phyloP scores from a whole-genome alignment of 2,113 vertebrate species.

The Ochotona princeps region DNA sequence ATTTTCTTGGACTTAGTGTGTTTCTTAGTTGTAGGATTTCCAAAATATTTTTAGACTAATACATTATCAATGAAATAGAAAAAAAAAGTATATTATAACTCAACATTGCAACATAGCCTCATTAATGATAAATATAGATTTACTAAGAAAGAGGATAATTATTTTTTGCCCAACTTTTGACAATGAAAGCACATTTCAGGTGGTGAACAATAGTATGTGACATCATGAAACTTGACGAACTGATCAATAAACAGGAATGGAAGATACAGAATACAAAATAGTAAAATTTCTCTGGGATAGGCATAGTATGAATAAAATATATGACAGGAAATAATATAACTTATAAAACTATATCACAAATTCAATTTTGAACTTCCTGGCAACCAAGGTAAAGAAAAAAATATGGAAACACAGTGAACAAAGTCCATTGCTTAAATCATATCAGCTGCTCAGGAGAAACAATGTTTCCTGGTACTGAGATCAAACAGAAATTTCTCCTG shows the following conservation, averaged over 20 bases:
- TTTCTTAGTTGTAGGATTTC: background rate
- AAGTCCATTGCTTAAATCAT: background rate
- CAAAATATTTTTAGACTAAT: conserved; percentile 35
- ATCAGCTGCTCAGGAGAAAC: background rate
- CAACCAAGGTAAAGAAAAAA: conserved; percentile 22
- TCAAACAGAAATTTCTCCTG: conserved; percentile 4
- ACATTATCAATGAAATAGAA: conserved; percentile 1
- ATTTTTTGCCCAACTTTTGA: background rate
- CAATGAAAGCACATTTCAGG: background rate
- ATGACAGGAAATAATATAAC: background rate
- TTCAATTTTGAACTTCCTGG: conserved; percentile 10
- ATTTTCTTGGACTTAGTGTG: background rate
- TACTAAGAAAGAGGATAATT: background rate
- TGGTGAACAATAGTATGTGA: background rate
- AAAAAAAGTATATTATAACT: background rate
- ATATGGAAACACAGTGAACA: background rate
- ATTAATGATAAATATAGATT: background rate
- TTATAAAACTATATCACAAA: conserved; percentile 11
- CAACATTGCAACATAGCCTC: background rate
- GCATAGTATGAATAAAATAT: background rate
- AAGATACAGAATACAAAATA: background rate
- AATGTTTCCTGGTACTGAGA: conserved; percentile 5
- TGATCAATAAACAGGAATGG: background rate
- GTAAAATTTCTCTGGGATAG: background rate
- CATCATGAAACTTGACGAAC: background rate